Base-by-base conservation (phyloP, 1,140 invertebrate genomes). In the Heliconius hewitsoni region DNA sequence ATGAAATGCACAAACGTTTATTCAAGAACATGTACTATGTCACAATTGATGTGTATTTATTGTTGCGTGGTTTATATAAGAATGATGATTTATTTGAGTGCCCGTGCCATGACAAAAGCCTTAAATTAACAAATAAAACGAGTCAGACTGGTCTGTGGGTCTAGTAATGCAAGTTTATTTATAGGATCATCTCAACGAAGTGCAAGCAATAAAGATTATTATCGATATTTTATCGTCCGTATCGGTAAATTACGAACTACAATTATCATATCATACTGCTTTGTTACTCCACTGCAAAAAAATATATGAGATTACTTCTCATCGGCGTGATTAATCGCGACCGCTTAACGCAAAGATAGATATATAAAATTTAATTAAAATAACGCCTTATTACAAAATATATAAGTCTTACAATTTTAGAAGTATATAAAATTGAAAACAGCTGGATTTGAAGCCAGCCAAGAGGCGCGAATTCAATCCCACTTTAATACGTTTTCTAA, bases 231-330 rank as follows among this genome's bases (percentile, higher is more conserved):
- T 83, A 84, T 84, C 83, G 81, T 80, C 74, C 76, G 71, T 78
- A 84, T 84, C 83, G 78, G 78, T 82, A 84, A 84, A 84, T 82
- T 78, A 82, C 81, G 57, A 74, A 76, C 52, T 66, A 71, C 78
- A 83, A 83, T 83, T 83, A 83, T 82, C 80, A 83, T 83, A 83
- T 83, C 78, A 83, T 46, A 72, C 71, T 46, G 74, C 77, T 82
- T 80, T 81, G 78, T 83, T 81, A 78, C 71, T 71, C 73, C 78
- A 60, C 37, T 42, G 75, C 70, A 37, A 72, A 66, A 57, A 66
- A 30, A 66, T 27, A 66, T 66, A 46, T 16, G 8, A 60, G 23
- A 66, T 66, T 66, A 66, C 27, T 23, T 16, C 60, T 66, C 60
- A 30, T 30, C 11, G 9, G 27, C 9, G 42, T 4, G 3, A 46